phyloP scores from a whole-genome alignment of 2,888 invertebrate genomes.

The Athrips mouffetella region DNA sequence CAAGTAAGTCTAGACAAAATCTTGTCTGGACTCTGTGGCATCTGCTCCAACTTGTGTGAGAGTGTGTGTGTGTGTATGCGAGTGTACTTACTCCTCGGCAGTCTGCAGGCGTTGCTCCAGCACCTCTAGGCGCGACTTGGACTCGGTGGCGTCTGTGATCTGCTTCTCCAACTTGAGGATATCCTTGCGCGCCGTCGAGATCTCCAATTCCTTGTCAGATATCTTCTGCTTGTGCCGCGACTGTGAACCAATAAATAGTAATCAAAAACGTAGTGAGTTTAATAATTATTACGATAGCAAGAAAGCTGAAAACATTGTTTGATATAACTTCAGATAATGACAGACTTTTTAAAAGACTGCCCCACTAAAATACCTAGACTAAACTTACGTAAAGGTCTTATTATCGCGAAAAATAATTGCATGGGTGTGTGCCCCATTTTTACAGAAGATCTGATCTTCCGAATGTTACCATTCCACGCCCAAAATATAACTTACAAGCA shows the following conservation, averaged over 20 bases:
- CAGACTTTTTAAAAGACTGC: no score
- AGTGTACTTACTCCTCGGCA: conserved; percentile 66
- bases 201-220: conserved; percentile 77
- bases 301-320: no score
- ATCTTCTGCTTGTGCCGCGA: conserved; percentile 83
- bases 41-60: no score
- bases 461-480: no score
- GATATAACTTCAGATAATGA: no score
- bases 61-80: no score
- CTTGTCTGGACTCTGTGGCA: no score
- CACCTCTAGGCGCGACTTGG: conserved; percentile 73
- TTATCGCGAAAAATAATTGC: no score
- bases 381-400: neutral
- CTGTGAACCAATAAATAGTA: conserved; percentile 34
- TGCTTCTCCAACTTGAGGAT: conserved; percentile 72
- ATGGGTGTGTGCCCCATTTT: no score
- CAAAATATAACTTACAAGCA: conserved; percentile 57
- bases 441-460: no score
- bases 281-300: no score
- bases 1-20: no score
- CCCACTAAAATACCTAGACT: conserved; percentile 6
- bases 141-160: conserved; percentile 79
- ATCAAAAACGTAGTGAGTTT: neutral
- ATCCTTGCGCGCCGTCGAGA: conserved; percentile 76
- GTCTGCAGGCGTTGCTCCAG: conserved; percentile 68